These are phyloP conservation scores for Orthonyx spaldingii DNA, from an alignment of 2,113 vertebrate genomes.

Conservation along the genomic window DNA sequence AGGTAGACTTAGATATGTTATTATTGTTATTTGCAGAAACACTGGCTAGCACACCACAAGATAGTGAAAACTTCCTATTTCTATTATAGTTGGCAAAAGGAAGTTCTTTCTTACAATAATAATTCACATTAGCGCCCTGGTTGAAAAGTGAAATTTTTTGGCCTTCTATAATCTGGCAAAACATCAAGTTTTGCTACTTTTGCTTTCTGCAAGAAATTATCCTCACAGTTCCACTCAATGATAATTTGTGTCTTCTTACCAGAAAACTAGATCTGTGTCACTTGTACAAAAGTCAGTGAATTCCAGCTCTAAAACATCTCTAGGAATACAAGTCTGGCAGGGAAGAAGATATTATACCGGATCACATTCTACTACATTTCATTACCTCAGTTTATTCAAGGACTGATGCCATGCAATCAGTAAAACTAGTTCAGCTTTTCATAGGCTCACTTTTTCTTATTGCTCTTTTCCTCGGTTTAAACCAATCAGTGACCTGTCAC, in stretches of 20 bases:
- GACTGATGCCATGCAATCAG: not conserved
- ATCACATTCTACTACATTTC: not conserved
- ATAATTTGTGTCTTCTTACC: conserved; percentile 48
- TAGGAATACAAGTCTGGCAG: not conserved
- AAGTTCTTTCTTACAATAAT: conserved; percentile 5
- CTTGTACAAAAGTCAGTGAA: conserved; percentile 37
- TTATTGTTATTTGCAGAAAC: conserved; percentile 14
- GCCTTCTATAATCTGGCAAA: conserved; percentile 39
- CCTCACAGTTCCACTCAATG: not conserved
- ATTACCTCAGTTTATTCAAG: not conserved
- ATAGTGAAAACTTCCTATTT: conserved; percentile 3
- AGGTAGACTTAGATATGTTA: not conserved
- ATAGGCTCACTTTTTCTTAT: not conserved
- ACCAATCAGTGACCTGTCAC: not conserved
- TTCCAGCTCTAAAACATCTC: conserved; percentile 23
- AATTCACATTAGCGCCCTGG: conserved; percentile 32
- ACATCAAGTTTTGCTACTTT: conserved; percentile 34
- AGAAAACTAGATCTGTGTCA: conserved; percentile 48
- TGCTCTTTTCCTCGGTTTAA: not conserved
- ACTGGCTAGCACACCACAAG: not conserved
- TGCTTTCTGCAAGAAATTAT: conserved; percentile 36
- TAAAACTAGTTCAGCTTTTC: not conserved
- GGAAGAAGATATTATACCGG: not conserved
- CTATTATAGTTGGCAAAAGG: conserved; percentile 14
- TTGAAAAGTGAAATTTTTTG: not conserved